These are phyloP conservation scores for Calidris pygmaea DNA, from an alignment of 2,113 vertebrate species.

Conservation along the genomic window DNA sequence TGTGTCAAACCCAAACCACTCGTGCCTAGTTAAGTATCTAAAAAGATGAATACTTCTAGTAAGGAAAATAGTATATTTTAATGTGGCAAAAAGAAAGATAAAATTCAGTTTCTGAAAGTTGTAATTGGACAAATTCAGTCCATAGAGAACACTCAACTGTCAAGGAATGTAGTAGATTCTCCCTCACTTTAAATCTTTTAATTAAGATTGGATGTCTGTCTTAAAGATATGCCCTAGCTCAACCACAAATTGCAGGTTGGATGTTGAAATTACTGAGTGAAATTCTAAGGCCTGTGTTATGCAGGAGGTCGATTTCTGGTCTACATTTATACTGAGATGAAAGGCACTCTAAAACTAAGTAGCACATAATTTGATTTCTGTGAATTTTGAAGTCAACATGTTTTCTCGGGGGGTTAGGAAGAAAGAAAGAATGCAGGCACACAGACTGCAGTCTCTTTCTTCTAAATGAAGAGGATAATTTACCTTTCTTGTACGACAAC, in stretches of 20 bases:
- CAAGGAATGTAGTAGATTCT: neutral
- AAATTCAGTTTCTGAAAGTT: neutral
- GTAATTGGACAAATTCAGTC: neutral
- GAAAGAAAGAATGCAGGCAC: neutral
- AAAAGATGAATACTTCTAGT: neutral
- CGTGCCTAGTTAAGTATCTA: neutral
- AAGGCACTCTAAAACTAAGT: conserved; percentile 40
- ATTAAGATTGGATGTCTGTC: conserved; percentile 26
- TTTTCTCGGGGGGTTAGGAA: neutral
- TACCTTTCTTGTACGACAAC: neutral
- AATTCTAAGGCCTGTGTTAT: neutral
- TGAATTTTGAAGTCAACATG: neutral
- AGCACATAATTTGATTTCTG: conserved; percentile 45
- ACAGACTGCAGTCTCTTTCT: neutral
- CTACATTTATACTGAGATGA: neutral
- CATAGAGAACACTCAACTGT: neutral
- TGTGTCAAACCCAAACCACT: neutral
- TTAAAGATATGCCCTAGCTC: neutral
- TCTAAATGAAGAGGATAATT: neutral
- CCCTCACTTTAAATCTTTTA: conserved; percentile 12
- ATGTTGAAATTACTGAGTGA: conserved; percentile 3
- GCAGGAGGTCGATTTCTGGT: neutral
- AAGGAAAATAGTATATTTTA: neutral
- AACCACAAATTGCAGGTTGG: conserved; percentile 37
- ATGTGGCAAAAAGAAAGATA: neutral